phyloP scores from a whole-genome alignment of 2,113 vertebrate species.

The Tychaedon coryphoeus region DNA sequence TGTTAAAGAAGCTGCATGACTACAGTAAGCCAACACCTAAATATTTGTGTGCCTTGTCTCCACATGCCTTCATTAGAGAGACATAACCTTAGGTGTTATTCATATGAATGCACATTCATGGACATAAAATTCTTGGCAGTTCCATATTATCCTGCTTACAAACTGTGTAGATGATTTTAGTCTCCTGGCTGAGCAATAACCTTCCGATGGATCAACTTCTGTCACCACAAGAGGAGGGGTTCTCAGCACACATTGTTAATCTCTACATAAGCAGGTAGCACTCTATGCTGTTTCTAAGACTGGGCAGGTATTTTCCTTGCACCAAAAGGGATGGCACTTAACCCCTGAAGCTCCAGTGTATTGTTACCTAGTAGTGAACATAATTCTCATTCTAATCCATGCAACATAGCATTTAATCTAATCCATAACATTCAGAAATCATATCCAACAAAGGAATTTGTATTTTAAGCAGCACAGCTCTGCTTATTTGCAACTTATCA shows the following conservation, averaged over 20 bases:
- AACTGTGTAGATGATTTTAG: neutral
- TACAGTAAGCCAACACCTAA: conserved; percentile 61
- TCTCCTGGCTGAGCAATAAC: neutral
- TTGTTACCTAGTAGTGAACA: neutral
- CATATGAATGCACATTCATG: conserved; percentile 40
- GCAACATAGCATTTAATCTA: neutral
- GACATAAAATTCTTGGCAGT: conserved; percentile 8
- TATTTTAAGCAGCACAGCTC: neutral
- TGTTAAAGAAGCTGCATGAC: conserved; percentile 44
- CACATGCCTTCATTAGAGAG: conserved; percentile 57
- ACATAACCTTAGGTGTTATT: conserved; percentile 56
- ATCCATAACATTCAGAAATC: neutral
- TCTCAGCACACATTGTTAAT: neutral
- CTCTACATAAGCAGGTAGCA: neutral
- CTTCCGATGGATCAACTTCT: neutral
- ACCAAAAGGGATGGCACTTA: neutral
- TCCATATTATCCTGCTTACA: neutral
- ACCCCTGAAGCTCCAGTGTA: neutral
- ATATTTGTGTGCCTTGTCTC: conserved; percentile 65
- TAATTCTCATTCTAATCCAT: neutral
- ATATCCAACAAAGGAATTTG: neutral
- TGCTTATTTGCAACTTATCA: neutral
- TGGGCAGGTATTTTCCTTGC: neutral
- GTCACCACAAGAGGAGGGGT: neutral
- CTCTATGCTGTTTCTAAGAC: neutral